Evolutionary conservation across 2,113 vertebrate genomes (phyloP), one percentile per base, ranked within the genome.

Genomic region (Motacilla alba): DNA sequence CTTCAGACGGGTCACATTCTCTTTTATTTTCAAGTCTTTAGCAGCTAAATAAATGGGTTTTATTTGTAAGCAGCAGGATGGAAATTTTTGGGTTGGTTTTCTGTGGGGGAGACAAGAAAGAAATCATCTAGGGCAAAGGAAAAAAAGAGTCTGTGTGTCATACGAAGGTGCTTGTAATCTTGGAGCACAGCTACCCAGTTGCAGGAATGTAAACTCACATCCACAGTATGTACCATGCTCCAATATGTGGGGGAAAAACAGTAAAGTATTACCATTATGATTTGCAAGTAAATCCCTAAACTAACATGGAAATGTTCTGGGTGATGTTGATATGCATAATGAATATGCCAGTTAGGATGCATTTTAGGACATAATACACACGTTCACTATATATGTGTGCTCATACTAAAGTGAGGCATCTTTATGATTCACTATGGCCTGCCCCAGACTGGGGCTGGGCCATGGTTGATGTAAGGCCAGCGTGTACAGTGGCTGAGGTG

Each of bases 401-500:
- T 76, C 26, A 44, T 33, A 41, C 10, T 37, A 46, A 35, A 72
- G 21, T 31, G 67, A 80, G 23, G 10, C n/a, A 44, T 69, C 37
- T 66, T 59, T 49, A 17, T 64, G 41, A 17, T 35, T 56, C 24
- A 9, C 18, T 60, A 1, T 22, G 67, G 63, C 5, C 15, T 87
- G 31, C 13, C 10, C 46, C 15, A 72, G 17, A 1, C 10, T 47
- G 66, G 47, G 17, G 3, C 31, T 94, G 70, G 22, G 14, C 47
- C 23, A 3, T 3, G 39, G 35, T 4, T 44, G 7, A 2, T 43
- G 56, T 26, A 46, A 70, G n/a, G 66, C 26, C 46, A 41, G 4
- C 0, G 0, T 13, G n/a, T 15, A 11, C 8, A 69, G 12, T 35
- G 39, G 26, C 28, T 67, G 62, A 41, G 19, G 30, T 39, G n/a